Evolutionary conservation across 2,113 vertebrate species (phyloP).

Genomic region (Prionailurus bengalensis): DNA sequence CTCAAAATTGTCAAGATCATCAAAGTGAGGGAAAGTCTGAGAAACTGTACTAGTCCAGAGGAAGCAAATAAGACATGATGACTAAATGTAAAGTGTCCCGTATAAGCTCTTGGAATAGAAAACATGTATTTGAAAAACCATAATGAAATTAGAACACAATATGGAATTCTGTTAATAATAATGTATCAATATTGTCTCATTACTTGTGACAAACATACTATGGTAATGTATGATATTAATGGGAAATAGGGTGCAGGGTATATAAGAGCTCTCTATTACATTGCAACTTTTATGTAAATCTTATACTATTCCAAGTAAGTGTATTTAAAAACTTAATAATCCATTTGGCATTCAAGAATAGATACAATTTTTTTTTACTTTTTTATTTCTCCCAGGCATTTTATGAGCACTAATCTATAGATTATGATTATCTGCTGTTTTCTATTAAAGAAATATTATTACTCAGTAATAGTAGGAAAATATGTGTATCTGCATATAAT

Average conservation of each 20-base stretch:
- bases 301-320: neutral
- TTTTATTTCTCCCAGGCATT: neutral
- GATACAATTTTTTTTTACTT: neutral
- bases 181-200: neutral
- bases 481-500: neutral
- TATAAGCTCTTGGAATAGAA: neutral
- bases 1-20: neutral
- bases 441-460: neutral
- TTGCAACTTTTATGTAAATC: neutral
- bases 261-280: neutral
- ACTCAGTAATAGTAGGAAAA: neutral
- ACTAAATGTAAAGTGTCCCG: neutral
- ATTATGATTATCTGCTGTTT: neutral
- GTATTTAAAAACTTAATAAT: neutral
- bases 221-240: neutral
- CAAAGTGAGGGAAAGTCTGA: neutral
- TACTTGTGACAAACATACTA: neutral
- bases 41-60: neutral
- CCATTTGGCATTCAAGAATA: neutral
- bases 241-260: too few species aligned
- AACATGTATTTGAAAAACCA: neutral
- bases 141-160: neutral
- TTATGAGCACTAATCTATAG: neutral
- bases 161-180: neutral
- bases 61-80: neutral